phyloP scores from a whole-genome alignment of 2,113 vertebrate genomes.

The Seriola dumerili region DNA sequence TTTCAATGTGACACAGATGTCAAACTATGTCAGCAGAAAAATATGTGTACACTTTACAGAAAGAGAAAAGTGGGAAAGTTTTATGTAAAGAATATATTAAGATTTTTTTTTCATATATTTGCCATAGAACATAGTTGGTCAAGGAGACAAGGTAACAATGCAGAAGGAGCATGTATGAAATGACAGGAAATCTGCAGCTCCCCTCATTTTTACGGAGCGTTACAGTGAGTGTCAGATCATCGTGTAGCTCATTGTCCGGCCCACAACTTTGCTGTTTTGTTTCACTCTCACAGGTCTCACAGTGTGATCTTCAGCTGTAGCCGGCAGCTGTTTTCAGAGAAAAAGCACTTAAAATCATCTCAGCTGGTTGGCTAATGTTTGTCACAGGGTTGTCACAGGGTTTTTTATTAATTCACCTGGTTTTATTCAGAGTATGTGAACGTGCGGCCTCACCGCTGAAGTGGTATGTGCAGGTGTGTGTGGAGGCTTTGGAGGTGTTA shows the following conservation, averaged over 20 bases:
- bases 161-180: no score
- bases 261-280: background rate
- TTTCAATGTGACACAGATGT: no score
- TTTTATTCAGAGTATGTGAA: background rate
- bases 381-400: background rate
- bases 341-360: background rate
- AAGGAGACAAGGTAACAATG: no score
- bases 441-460: background rate
- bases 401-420: background rate
- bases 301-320: background rate
- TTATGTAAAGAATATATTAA: no score
- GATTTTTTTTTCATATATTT: no score
- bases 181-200: no score
- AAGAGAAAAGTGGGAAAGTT: no score
- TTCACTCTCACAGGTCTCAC: background rate
- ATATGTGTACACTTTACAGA: background rate
- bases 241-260: background rate
- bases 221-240: background rate
- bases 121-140: no score
- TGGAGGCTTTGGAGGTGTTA: no score
- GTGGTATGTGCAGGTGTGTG: background rate
- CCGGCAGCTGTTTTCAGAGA: background rate
- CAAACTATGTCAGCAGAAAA: no score
- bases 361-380: background rate
- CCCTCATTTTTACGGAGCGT: no score